A percentile compares a stretch with the other conserved stretches of the same genome.
Evolutionary conservation across 2,797 vertebrate genomes (phyloP).

Genomic region (Champsocephalus gunnari): DNA sequence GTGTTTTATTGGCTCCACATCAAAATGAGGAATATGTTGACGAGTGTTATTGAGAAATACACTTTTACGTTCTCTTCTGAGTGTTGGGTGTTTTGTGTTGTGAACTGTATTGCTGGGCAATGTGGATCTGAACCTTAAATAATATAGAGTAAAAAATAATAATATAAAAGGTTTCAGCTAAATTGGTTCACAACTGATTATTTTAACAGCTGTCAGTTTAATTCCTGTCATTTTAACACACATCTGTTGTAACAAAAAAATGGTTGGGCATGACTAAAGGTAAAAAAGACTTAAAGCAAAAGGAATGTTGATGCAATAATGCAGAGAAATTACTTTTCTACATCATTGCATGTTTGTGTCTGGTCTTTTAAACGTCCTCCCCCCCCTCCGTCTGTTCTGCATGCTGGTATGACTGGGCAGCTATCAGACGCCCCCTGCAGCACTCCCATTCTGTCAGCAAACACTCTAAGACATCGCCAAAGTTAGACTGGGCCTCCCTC

Average conservation of each 20-base stretch:
- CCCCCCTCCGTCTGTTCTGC: not conserved
- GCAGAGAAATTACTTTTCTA: not conserved
- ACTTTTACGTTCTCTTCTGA: too few relatives aligned
- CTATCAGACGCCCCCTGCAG: not conserved
- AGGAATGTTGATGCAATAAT: not conserved
- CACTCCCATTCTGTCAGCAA: slow-evolving; percentile 26
- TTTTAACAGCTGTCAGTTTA: not conserved
- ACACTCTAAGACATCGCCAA: not conserved
- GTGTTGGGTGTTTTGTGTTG: too few relatives aligned
- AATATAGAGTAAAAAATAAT: too few relatives aligned
- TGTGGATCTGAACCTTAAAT: too few relatives aligned
- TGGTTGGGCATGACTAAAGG: too few relatives aligned
- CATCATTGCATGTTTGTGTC: not conserved
- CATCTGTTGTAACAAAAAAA: too few relatives aligned
- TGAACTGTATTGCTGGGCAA: too few relatives aligned
- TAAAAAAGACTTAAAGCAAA: too few relatives aligned
- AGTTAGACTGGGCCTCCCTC: not conserved
- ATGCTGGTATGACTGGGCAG: slow-evolving; percentile 16
- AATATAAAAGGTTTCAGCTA: too few relatives aligned
- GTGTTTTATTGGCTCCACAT: too few relatives aligned
- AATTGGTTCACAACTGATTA: not conserved
- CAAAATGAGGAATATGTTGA: too few relatives aligned
- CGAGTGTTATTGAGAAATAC: too few relatives aligned
- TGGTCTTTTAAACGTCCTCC: not conserved
- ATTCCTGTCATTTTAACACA: not conserved